phyloP scores from a whole-genome alignment of 2,113 vertebrate genomes.

The Panthera tigris region DNA sequence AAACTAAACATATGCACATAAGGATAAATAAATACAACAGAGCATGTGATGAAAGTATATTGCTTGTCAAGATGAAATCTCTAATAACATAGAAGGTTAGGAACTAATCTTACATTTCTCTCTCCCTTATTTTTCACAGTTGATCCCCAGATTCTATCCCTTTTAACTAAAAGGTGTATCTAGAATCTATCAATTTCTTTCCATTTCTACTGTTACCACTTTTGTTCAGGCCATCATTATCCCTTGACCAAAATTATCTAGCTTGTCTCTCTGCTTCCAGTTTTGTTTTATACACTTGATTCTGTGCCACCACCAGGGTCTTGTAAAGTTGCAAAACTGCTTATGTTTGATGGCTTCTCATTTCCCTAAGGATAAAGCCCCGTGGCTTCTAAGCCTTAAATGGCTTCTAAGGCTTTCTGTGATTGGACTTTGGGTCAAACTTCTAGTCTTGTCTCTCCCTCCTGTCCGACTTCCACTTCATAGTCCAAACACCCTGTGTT shows the following conservation, averaged over 20 bases:
- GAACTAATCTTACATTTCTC: background rate
- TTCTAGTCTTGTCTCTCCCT: background rate
- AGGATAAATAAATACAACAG: background rate
- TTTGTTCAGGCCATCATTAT: background rate
- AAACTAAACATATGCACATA: background rate
- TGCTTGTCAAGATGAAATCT: background rate
- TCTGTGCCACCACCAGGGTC: background rate
- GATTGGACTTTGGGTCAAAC: background rate
- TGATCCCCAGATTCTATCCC: background rate
- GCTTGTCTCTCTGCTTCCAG: background rate
- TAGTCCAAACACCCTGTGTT: background rate
- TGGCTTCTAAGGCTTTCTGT: background rate
- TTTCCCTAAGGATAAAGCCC: background rate
- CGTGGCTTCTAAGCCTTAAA: background rate
- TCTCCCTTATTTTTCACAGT: background rate
- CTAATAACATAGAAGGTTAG: background rate
- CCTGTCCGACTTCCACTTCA: background rate
- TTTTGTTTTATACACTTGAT: conserved; percentile 31
- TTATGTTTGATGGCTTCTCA: background rate
- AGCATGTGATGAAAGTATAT: background rate
- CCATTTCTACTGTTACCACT: background rate
- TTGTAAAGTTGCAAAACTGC: background rate
- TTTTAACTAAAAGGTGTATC: background rate
- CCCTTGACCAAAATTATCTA: background rate
- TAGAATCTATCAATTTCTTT: background rate